Evolutionary conservation across 2,113 vertebrate genomes (phyloP).

Genomic region (Rhinichthys klamathensis): DNA sequence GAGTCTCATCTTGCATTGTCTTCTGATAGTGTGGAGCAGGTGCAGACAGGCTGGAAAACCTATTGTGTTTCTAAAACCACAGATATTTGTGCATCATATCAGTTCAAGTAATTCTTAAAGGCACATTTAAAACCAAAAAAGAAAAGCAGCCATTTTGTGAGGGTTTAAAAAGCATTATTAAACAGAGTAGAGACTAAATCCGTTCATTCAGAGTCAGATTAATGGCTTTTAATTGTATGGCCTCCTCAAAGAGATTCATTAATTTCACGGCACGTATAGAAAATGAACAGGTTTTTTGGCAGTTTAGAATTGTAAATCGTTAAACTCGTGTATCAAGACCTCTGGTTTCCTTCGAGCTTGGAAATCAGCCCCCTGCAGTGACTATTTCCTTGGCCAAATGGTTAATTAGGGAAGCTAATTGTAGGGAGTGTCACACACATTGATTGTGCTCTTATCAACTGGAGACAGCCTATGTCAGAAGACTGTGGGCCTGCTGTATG

Average conservation of each 20-base stretch:
- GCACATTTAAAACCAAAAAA: background rate
- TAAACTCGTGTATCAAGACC: conserved; percentile 21
- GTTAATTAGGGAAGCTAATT: conserved; percentile 66
- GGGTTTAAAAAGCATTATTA: too few relatives aligned
- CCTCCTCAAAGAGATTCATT: background rate
- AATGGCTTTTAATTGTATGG: background rate
- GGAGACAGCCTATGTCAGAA: conserved; percentile 43
- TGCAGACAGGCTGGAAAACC: conserved; percentile 19
- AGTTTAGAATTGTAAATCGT: background rate
- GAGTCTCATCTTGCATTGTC: conserved; percentile 55
- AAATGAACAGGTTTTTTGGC: background rate
- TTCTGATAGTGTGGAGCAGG: conserved; percentile 43
- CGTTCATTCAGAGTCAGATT: background rate
- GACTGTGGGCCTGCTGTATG: conserved; percentile 23
- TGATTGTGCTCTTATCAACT: conserved; percentile 58
- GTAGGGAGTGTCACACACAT: conserved; percentile 38
- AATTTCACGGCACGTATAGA: background rate
- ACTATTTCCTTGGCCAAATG: conserved; percentile 58
- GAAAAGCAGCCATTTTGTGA: background rate
- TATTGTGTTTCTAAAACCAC: background rate
- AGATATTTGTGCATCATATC: conserved; percentile 3
- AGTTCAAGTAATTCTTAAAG: background rate
- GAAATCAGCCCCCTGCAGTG: conserved; percentile 47
- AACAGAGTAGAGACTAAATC: too few relatives aligned
- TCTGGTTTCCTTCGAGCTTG: conserved; percentile 37